Percentiles rank a stretch among this genome's conserved stretches.
Evolutionary conservation across 2,888 invertebrate species (phyloP).

Genomic region (Scaptomyza parva): DNA sequence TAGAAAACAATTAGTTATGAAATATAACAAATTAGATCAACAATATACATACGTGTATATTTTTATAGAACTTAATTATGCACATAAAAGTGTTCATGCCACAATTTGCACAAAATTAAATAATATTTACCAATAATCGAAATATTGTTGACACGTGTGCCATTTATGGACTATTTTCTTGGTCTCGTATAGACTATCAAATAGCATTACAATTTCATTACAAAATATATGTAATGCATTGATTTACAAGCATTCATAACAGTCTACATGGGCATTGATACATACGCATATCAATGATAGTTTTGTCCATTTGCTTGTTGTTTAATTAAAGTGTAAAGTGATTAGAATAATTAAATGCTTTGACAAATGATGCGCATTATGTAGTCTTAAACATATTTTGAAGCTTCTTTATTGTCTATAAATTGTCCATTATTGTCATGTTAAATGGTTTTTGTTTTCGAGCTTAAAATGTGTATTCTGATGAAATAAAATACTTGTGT

Average conservation of each 20-base stretch:
- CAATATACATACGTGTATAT: constrained; percentile 3
- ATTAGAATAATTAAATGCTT: background rate
- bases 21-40: constrained; percentile 16
- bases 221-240: background rate
- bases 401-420: background rate
- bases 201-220: background rate
- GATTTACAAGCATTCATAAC: background rate
- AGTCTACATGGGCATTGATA: background rate
- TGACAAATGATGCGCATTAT: background rate
- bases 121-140: background rate
- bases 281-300: background rate
- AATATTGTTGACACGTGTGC: background rate
- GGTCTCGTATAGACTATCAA: background rate
- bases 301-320: background rate
- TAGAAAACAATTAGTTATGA: constrained; percentile 26
- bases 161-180: background rate
- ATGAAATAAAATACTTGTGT: background rate
- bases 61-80: constrained; percentile 20
- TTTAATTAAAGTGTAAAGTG: background rate
- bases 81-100: background rate
- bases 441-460: background rate
- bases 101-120: background rate
- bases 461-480: background rate
- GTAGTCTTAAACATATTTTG: background rate
- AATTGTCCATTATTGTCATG: background rate